Percentiles rank a stretch among this genome's conserved stretches.
Evolutionary conservation across 2,888 invertebrate species (phyloP).

Genomic region (Penaeus monodon): DNA sequence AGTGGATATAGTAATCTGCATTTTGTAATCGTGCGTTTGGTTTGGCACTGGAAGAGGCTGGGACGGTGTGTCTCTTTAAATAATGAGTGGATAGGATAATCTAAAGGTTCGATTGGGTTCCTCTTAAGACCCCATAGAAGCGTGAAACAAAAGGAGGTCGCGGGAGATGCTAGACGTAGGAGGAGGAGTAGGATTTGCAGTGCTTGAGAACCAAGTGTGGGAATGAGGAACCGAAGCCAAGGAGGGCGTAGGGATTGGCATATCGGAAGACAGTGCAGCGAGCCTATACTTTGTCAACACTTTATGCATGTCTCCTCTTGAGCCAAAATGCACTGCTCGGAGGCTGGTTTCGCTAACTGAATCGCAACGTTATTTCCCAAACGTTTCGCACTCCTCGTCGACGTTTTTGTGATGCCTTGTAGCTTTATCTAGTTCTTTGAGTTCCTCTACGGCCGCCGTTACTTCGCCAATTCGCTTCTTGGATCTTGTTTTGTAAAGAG

Average conservation of each 20-base stretch:
- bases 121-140: too few relatives aligned
- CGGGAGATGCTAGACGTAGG: too few relatives aligned
- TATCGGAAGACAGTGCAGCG: conserved; percentile 16
- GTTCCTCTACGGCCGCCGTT: conserved; percentile 31
- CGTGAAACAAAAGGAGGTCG: too few relatives aligned
- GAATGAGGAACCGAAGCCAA: conserved; percentile 6
- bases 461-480: conserved; percentile 29
- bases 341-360: conserved; percentile 25
- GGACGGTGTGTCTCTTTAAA: too few relatives aligned
- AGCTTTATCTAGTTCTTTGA: conserved; percentile 34
- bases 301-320: conserved; percentile 29
- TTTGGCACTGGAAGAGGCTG: too few relatives aligned
- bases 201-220: neutral
- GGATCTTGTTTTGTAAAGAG: conserved; percentile 23
- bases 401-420: conserved; percentile 19
- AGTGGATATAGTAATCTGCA: too few relatives aligned
- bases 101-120: too few relatives aligned
- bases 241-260: neutral
- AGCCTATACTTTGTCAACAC: conserved; percentile 32
- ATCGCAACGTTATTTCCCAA: conserved; percentile 35
- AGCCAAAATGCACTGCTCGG: conserved; percentile 35
- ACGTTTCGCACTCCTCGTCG: conserved; percentile 35
- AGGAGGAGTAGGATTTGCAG: neutral
- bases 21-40: too few relatives aligned
- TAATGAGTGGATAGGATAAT: too few relatives aligned